phyloP scores from a whole-genome alignment of 2,113 vertebrate genomes.

The Polyodon spathula region DNA sequence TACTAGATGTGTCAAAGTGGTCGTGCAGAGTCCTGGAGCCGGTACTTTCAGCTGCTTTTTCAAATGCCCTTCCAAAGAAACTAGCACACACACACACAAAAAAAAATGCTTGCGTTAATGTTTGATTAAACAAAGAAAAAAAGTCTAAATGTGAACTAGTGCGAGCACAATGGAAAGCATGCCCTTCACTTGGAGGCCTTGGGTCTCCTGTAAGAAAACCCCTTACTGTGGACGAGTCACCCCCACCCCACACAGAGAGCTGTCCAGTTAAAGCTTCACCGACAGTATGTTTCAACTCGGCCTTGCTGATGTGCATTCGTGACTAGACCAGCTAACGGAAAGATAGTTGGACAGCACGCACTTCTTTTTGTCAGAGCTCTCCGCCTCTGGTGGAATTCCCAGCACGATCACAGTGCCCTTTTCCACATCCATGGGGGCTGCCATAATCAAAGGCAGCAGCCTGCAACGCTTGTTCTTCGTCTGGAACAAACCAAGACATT shows the following conservation, averaged over 20 bases:
- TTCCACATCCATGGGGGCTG: slow-evolving; percentile 77
- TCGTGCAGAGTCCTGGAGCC: slow-evolving; percentile 82
- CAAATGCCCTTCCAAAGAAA: slow-evolving; percentile 93
- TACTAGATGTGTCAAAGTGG: slow-evolving; percentile 84
- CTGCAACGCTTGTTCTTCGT: slow-evolving; percentile 91
- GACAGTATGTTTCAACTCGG: too few species aligned
- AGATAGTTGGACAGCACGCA: slow-evolving; percentile 50
- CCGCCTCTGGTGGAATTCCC: slow-evolving; percentile 83
- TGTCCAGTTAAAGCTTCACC: too few species aligned
- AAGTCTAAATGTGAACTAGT: too few species aligned
- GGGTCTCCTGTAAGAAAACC: too few species aligned
- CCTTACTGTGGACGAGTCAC: too few species aligned
- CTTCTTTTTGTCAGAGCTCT: slow-evolving; percentile 92
- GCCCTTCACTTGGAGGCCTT: too few species aligned
- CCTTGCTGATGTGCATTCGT: too few species aligned
- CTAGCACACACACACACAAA: slow-evolving; percentile 35
- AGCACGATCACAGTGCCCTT: slow-evolving; percentile 83
- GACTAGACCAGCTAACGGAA: background rate
- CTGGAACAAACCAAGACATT: too few species aligned
- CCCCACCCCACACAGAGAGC: too few species aligned
- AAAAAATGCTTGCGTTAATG: too few species aligned
- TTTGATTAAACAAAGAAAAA: too few species aligned
- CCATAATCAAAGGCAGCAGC: slow-evolving; percentile 81
- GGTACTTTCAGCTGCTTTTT: slow-evolving; percentile 92
- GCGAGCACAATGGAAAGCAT: too few species aligned